Evolutionary conservation across 2,888 invertebrate species (phyloP).

Genomic region (Sesia bembeciformis): DNA sequence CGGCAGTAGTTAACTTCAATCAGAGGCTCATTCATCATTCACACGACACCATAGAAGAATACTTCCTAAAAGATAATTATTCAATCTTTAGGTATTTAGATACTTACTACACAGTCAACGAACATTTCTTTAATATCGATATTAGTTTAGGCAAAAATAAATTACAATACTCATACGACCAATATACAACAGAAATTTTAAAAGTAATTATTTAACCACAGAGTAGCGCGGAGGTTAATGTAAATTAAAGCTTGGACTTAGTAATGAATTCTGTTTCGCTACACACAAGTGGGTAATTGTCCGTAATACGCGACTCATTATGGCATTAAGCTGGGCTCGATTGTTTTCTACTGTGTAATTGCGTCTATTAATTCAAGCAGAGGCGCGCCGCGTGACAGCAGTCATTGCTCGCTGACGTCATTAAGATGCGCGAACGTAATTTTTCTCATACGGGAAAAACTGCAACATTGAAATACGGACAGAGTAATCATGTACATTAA

Average conservation of each 20-base stretch:
- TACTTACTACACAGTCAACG: no score
- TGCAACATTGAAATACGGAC: slow-evolving; percentile 15
- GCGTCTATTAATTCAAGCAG: slow-evolving; percentile 61
- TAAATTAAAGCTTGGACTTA: slow-evolving; percentile 27
- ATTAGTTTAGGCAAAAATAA: no score
- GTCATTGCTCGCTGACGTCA: slow-evolving; percentile 42
- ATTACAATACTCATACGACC: background rate
- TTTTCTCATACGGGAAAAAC: slow-evolving; percentile 29
- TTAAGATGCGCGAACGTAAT: slow-evolving; percentile 52
- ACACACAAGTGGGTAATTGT: slow-evolving; percentile 41
- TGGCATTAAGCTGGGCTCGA: slow-evolving; percentile 40
- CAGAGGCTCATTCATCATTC: no score
- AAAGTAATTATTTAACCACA: background rate
- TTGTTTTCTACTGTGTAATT: slow-evolving; percentile 66
- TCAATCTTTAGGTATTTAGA: no score
- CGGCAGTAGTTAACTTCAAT: no score
- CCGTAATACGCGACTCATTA: slow-evolving; percentile 48
- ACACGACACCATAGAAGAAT: no score
- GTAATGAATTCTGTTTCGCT: slow-evolving; percentile 38
- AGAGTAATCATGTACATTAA: slow-evolving; percentile 31
- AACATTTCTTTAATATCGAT: no score
- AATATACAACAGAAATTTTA: background rate
- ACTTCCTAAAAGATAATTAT: no score
- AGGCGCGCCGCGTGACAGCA: slow-evolving; percentile 43
- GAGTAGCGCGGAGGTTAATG: slow-evolving; percentile 20